Evolutionary conservation across 37 sponge, comb jelly and placozoan genomes (phyloP).

Genomic region (Ephydatia muelleri): DNA sequence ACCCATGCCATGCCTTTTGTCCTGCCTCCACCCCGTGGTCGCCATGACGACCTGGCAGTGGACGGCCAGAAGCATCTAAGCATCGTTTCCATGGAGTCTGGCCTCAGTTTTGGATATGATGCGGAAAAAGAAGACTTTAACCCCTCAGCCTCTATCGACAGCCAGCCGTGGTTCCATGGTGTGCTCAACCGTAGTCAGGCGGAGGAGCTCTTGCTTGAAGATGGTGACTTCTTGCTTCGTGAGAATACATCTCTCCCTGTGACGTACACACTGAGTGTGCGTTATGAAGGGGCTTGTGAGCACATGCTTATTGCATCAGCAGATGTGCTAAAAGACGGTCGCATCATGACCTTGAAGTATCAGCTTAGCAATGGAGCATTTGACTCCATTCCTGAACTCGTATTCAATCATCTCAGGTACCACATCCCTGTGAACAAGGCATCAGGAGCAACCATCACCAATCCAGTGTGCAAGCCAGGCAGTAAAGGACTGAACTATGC

Average conservation of each 20-base stretch:
- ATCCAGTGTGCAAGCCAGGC: conserved; percentile 46
- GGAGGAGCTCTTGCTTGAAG: conserved; percentile 53
- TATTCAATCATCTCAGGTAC: conserved; percentile 71
- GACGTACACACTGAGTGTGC: conserved; percentile 55
- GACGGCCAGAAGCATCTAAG: conserved; percentile 53
- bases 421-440: conserved; percentile 61
- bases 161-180: conserved; percentile 87
- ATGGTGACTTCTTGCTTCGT: conserved; percentile 84
- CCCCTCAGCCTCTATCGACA: conserved; percentile 39
- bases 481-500: background rate
- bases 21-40: background rate
- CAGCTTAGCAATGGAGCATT: conserved; percentile 78
- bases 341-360: conserved; percentile 42
- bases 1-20: background rate
- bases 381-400: conserved; percentile 76
- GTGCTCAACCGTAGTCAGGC: conserved; percentile 47
- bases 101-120: conserved; percentile 76
- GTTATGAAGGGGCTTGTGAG: conserved; percentile 36
- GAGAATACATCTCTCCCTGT: conserved; percentile 52
- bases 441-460: conserved; percentile 36
- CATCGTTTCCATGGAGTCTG: conserved; percentile 72
- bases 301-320: conserved; percentile 56
- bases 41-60: background rate
- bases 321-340: conserved; percentile 36
- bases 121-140: conserved; percentile 58